Evolutionary conservation across 2,888 invertebrate species (phyloP), one percentile per base, ranked within the genome.

Genomic region (Acanthopleura granulata): DNA sequence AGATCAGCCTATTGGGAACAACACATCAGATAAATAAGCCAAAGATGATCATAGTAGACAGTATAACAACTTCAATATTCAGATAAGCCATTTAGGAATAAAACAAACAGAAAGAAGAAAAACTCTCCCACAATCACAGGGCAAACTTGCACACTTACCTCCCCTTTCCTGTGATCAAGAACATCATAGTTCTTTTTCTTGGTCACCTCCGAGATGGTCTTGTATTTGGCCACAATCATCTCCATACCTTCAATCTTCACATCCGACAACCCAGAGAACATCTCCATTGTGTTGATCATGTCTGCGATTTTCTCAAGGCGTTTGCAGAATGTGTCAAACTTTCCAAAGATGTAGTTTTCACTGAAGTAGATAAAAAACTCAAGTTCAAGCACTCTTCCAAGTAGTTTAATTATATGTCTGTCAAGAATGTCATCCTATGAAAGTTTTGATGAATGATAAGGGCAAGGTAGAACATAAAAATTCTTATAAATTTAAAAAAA

Each of bases 261-360:
- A 72, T 96, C 96, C 82, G 96, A 96, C 16, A 97, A 91, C 69
- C 86, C 94, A 93, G 89, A 96, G 95, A 79, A 97, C 91, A 83
- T 96, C 81, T 97, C 96, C 89, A 98, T 95, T 62, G 96, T 92
- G 91, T 96, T 95, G 85, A 98, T 96, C 94, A 97, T 95, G 0
- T 94, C 93, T 22, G 96, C 94, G 61, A 98, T 96, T 89, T 96
- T 96, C 82, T 94, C 94, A 22, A 98, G 91, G 50, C 98, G 93
- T 80, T 94, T 94, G 88, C 97, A 97, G 90, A 98, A 98, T 0
- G 96, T 95, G 88, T 98, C 97, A 87, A 98, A 98, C 92, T 97
- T 97, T 57, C 98, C 98, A 90, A 98, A 98, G 0, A 98, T 97
- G 88, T 97, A 97, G 89, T 97, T 97, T 91, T 98, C 97, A 0